These are phyloP conservation scores for Tenthredo distinguenda DNA, from an alignment of 2,888 invertebrate genomes.

Conservation along the genomic window DNA sequence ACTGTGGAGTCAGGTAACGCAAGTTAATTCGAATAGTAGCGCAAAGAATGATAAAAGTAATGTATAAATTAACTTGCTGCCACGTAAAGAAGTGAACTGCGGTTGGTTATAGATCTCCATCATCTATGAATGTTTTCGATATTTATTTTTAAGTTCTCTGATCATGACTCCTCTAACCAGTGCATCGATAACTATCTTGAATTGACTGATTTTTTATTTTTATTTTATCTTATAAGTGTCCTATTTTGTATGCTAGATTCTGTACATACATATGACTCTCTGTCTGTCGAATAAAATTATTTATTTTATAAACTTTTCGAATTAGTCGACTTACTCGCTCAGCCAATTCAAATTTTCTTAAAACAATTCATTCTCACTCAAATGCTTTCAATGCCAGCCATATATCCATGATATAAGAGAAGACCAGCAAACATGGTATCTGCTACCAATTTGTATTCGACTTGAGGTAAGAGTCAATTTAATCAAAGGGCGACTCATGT, in stretches of 20 bases:
- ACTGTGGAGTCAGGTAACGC: neutral
- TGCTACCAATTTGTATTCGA: neutral
- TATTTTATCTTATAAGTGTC: neutral
- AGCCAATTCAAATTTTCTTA: neutral
- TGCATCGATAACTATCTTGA: neutral
- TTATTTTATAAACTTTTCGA: conserved; percentile 60
- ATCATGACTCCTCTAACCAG: neutral
- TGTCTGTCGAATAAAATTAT: conserved; percentile 64
- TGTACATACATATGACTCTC: conserved; percentile 59
- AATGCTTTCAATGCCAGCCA: neutral
- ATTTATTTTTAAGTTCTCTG: neutral
- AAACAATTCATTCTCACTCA: neutral
- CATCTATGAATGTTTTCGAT: neutral
- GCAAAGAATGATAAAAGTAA: neutral
- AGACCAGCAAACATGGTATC: neutral
- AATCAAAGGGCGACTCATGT: too few relatives aligned
- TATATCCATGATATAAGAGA: too few relatives aligned
- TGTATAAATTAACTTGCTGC: neutral
- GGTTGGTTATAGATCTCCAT: neutral
- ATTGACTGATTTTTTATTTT: conserved; percentile 17
- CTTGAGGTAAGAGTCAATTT: neutral
- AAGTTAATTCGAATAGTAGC: neutral
- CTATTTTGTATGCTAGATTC: conserved; percentile 28
- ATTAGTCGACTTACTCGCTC: conserved; percentile 34
- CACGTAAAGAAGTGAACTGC: neutral